Evolutionary conservation across 2,888 invertebrate genomes (phyloP).

Genomic region (Drosophila histrio): DNA sequence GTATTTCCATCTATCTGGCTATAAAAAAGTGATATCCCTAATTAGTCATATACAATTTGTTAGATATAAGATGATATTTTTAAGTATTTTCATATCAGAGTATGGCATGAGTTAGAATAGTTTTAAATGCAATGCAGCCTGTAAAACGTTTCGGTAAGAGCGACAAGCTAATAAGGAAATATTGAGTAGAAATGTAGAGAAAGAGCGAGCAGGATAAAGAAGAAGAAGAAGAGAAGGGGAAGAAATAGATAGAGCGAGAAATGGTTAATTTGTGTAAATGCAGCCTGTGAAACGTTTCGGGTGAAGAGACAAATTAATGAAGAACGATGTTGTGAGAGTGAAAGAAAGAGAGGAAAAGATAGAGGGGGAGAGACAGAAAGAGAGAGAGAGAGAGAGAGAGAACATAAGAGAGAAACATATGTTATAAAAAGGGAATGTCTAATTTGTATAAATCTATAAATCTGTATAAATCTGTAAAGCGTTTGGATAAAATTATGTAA

Average conservation of each 20-base stretch:
- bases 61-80: neutral
- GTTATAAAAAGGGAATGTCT: neutral
- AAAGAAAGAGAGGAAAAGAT: neutral
- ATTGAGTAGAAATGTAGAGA: no score
- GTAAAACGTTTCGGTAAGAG: neutral
- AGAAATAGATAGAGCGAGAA: no score
- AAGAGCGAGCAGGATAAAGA: no score
- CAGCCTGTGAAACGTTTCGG: neutral
- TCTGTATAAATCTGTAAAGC: neutral
- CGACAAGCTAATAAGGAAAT: neutral
- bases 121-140: neutral
- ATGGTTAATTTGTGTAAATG: neutral
- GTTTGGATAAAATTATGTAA: no score
- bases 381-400: neutral
- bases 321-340: no score
- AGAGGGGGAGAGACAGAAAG: neutral
- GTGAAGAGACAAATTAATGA: neutral
- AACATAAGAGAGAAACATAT: neutral
- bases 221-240: neutral
- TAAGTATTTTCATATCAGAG: neutral
- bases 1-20: neutral
- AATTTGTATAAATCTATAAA: no score
- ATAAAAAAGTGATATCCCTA: neutral
- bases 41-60: constrained; percentile 2
- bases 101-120: neutral